Percentiles rank a stretch among this genome's conserved stretches.
These are phyloP conservation scores for Kudoa iwatai DNA, from an alignment of 30 jellyfish, hydroid and myxozoan genomes.

Conservation along the genomic window DNA sequence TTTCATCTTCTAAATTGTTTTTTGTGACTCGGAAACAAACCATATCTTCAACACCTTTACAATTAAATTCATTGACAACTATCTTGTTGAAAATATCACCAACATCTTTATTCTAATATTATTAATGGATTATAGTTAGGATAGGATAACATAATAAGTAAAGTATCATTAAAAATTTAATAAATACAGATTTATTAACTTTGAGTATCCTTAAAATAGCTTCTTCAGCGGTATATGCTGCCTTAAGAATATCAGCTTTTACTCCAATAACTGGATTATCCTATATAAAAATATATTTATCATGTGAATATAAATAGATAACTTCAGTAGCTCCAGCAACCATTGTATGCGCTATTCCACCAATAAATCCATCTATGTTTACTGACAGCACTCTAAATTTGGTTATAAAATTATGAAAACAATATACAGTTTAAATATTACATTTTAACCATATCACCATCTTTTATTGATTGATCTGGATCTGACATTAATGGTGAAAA, in stretches of 20 bases:
- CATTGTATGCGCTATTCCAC: conserved; percentile 65
- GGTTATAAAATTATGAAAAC: no score
- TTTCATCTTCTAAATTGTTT: neutral
- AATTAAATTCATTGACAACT: conserved; percentile 37
- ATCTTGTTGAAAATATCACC: no score
- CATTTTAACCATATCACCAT: conserved; percentile 84
- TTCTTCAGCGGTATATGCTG: conserved; percentile 65
- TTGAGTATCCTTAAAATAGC: conserved; percentile 37
- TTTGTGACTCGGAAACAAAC: conserved; percentile 7
- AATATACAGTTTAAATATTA: conserved; percentile 8
- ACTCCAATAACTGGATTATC: conserved; percentile 56
- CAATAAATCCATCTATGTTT: conserved; percentile 89
- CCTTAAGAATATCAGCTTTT: conserved; percentile 71
- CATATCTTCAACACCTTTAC: conserved; percentile 5
- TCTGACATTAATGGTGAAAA: conserved; percentile 75
- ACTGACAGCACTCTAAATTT: no score
- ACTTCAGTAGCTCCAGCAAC: conserved; percentile 86
- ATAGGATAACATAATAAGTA: no score
- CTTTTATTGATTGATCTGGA: conserved; percentile 21
- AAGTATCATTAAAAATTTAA: no score
- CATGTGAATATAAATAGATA: no score
- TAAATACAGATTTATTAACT: conserved; percentile 47
- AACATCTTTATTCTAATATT: no score
- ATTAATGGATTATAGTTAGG: no score
- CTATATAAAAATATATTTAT: conserved; percentile 3